These are phyloP conservation scores for Zosterops pallidus DNA, from an alignment of 2,113 vertebrate genomes.

Conservation along the genomic window DNA sequence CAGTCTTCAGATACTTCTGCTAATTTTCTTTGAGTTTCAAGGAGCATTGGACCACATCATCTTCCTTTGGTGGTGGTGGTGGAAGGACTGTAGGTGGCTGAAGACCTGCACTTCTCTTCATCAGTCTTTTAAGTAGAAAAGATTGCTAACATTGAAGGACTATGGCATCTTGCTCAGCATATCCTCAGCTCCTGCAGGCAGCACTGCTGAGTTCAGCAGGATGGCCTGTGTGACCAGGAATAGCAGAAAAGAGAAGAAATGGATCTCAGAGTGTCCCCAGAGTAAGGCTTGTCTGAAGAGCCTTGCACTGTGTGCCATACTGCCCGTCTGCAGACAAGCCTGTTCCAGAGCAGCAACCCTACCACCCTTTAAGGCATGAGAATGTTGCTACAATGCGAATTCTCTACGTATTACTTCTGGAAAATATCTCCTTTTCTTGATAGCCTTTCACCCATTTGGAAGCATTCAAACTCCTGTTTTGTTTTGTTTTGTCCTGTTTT, in stretches of 20 bases:
- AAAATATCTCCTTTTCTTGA: not conserved
- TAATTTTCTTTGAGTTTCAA: not conserved
- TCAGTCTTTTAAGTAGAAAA: not conserved
- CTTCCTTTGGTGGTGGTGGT: not conserved
- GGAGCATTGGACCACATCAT: not conserved
- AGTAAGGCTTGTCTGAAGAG: not conserved
- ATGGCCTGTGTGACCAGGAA: not conserved
- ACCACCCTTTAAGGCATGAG: not conserved
- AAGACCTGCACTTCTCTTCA: not conserved
- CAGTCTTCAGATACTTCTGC: not conserved
- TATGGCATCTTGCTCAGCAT: rapidly evolving
- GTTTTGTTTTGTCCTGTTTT: too few relatives aligned
- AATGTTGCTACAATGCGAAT: not conserved
- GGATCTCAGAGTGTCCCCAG: not conserved
- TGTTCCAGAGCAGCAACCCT: rapidly evolving
- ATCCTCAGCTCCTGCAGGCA: not conserved
- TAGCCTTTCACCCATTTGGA: not conserved
- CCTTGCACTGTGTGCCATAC: not conserved
- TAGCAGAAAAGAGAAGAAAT: not conserved
- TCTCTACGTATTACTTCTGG: not conserved
- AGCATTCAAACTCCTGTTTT: not conserved
- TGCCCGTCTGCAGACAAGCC: not conserved
- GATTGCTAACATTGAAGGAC: rapidly evolving
- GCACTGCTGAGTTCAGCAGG: not conserved
- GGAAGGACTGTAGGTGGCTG: not conserved